Evolutionary conservation across 2,113 vertebrate species (phyloP).

Genomic region (Carassius carassius): DNA sequence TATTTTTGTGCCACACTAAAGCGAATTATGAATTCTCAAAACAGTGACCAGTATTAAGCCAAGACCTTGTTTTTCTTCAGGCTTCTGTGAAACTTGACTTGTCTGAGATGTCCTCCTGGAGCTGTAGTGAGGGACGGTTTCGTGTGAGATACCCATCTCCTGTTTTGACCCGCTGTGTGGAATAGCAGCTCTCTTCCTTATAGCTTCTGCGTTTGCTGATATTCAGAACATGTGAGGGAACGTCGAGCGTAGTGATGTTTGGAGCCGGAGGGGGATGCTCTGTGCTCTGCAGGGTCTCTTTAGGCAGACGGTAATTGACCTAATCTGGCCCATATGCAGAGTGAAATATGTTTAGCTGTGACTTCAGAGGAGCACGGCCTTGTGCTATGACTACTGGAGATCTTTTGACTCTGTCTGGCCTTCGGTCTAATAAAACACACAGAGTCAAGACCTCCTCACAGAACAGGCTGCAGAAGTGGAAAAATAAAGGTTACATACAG

Average conservation of each 20-base stretch:
- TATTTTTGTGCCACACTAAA: conserved; percentile 15
- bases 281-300: background rate
- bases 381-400: conserved; percentile 6
- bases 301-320: conserved; percentile 35
- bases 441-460: background rate
- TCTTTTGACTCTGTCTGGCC: conserved; percentile 5
- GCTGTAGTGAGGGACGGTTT: background rate
- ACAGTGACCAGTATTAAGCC: background rate
- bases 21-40: background rate
- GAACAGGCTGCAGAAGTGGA: background rate
- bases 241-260: background rate
- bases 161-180: background rate
- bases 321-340: conserved; percentile 46
- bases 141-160: conserved; percentile 10
- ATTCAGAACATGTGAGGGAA: conserved; percentile 16
- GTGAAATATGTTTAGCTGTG: conserved; percentile 12
- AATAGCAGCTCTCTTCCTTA: background rate
- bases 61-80: background rate
- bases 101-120: background rate
- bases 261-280: background rate
- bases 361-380: background rate
- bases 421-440: background rate
- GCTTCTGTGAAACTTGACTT: background rate
- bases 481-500: background rate
- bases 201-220: background rate